Base-by-base conservation (phyloP, 2,888 invertebrate genomes). In the Cistogaster globosa region DNA sequence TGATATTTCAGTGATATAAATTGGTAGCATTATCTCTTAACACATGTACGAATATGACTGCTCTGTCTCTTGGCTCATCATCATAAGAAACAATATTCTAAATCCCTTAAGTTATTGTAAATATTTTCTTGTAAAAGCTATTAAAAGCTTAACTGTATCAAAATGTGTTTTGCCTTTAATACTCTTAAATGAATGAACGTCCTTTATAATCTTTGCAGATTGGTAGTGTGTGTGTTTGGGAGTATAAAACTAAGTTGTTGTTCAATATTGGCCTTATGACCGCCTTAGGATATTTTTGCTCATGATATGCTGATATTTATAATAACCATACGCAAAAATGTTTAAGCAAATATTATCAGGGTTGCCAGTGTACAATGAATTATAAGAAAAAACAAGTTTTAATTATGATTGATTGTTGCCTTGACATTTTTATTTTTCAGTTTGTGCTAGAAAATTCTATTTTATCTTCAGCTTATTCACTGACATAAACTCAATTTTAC, bases 221-320 rank as follows among this genome's bases (percentile, higher is more conserved):
- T 26, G 65, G 62, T 6, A 51, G 51, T 11, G 2, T 67, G 5
- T 60, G 1, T 69, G 36, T 32, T 62, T 9, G 7, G 48, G 6
- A 26, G 45, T 68, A 20, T 58, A 8, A 55, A 71, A 57, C 76
- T 71, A 82, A 82, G 76, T 68, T 82, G 67, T 82, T 55, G 78
- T 82, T 85, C 85, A 82, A 85, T 85, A 85, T 85, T 85, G 82
- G 78, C 81, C 85, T 82, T 79, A 85, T 82, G 85, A 85, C 82
- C 78, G 81, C 84, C 84, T 85, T 18, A 77, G 84, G 84, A 75
- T 85, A 85, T 82, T 82, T 71, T 65, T 48, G 26, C 63, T 75
- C 60, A 75, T 85, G 77, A 74, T 78, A 85, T 82, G 82, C 82
- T 81, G 77, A 82, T 82, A 69, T 81, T 82, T 85, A 65, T 62